Base-by-base conservation (phyloP, 2,113 vertebrate species). In the Haemorhous mexicanus region DNA sequence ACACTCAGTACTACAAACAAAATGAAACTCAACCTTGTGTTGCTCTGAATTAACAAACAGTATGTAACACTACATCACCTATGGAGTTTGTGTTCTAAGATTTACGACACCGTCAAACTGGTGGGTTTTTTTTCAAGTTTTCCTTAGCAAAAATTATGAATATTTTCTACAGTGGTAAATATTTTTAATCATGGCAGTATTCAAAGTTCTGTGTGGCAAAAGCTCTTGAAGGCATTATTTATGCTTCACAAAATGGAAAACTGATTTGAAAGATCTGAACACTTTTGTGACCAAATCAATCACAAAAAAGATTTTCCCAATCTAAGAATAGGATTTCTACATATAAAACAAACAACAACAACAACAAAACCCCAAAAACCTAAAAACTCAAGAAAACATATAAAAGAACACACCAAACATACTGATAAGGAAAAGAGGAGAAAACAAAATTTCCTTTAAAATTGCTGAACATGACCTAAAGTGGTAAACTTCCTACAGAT, bases 351-450 rank as follows among this genome's bases (percentile, higher is more conserved):
- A 55, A 50, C 5, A 55, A 26, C 8, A 67, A 30, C 9, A 68
- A 39, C 4, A 69, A 13, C 8, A 52, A 13, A 63, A 35, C 1
- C 4, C 13, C 9, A 3, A 33, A 63, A 37, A 1, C 4, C 21
- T 9, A 35, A 35, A 6, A n/a, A n/a, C 3, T 1, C 6, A 15
- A 11, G 19, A 33, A 16, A 10, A 8, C 1, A 2, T 9, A 11
- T 30, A 84, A 59, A 30, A 17, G 3, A 32, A 23, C 12, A 8
- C 2, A 1, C 1, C 20, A 46, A 21, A 24, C 1, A 16, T 10
- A 39, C 1, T 41, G 21, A 39, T 33, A 44, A 41, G 13, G 21
- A 61, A 82, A 3, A 14, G 56, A 81, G 5, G 11, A 89, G 32
- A 69, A 87, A 64, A 11, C 1, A 84, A 80, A 47, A 47, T 61